A percentile compares a stretch with the other conserved stretches of the same genome.
phyloP scores from a whole-genome alignment of 1,140 invertebrate genomes.

The Panonychus citri region DNA sequence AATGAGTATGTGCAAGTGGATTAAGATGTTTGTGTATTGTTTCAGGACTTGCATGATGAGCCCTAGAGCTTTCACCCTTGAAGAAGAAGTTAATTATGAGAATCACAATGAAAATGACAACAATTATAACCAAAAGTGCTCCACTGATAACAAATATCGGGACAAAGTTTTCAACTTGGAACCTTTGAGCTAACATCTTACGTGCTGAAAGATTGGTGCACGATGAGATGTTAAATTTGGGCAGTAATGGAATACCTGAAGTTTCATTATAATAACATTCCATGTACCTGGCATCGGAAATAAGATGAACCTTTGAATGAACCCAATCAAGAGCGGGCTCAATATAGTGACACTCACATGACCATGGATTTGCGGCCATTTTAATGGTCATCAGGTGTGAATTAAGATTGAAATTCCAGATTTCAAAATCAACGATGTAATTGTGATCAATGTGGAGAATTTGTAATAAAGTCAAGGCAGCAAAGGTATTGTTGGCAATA shows the following conservation, averaged over 20 bases:
- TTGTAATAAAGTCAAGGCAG: slow-evolving; percentile 48
- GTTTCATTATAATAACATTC: slow-evolving; percentile 48
- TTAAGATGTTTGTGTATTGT: slow-evolving; percentile 25
- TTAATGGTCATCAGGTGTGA: slow-evolving; percentile 39
- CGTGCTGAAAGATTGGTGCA: slow-evolving; percentile 22
- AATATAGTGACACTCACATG: slow-evolving; percentile 63
- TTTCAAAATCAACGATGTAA: slow-evolving; percentile 46
- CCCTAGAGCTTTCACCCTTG: no score
- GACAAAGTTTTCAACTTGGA: slow-evolving; percentile 3
- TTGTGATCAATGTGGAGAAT: slow-evolving; percentile 61
- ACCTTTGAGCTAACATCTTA: background rate
- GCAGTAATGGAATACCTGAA: slow-evolving; percentile 11
- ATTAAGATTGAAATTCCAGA: slow-evolving; percentile 57
- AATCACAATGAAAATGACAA: slow-evolving; percentile 29
- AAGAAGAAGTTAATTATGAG: slow-evolving; percentile 20
- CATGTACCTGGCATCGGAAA: slow-evolving; percentile 46
- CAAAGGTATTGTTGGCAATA: slow-evolving; percentile 55
- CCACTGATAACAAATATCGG: background rate
- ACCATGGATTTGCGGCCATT: slow-evolving; percentile 59
- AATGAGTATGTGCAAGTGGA: slow-evolving; percentile 38
- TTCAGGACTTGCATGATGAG: slow-evolving; percentile 30
- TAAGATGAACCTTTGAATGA: slow-evolving; percentile 44
- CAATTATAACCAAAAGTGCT: slow-evolving; percentile 36
- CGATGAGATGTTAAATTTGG: slow-evolving; percentile 46
- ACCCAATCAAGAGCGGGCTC: slow-evolving; percentile 25